Evolutionary conservation across 2,113 vertebrate genomes (phyloP).

Genomic region (Myotis yumanensis): DNA sequence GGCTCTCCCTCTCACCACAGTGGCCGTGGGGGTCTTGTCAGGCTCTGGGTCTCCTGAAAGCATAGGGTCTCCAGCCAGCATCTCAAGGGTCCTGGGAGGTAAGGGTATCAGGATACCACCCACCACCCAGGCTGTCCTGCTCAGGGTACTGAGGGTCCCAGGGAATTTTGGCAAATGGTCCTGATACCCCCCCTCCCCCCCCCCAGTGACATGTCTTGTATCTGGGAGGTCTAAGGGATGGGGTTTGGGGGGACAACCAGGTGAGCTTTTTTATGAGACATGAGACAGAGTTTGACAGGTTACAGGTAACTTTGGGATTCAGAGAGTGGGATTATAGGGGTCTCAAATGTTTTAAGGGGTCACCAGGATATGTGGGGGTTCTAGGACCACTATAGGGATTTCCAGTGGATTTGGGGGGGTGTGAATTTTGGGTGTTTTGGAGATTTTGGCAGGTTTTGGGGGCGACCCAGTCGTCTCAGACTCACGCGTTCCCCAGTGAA

Average conservation of each 20-base stretch:
- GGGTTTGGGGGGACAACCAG: not conserved
- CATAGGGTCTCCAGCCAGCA: conserved; percentile 56
- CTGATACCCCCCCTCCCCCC: not conserved
- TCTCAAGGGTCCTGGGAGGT: conserved; percentile 64
- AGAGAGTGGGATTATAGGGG: not conserved
- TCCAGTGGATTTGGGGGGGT: not conserved
- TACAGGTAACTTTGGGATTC: not conserved
- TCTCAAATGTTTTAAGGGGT: not conserved
- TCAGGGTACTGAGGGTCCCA: not conserved
- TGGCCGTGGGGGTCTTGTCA: conserved; percentile 3
- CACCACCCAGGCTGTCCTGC: not conserved
- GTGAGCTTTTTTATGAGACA: not conserved
- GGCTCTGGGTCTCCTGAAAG: conserved; percentile 44
- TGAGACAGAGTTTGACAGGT: not conserved
- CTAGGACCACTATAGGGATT: not conserved
- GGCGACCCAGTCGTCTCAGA: conserved; percentile 63
- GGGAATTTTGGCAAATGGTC: not conserved
- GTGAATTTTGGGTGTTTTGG: not conserved
- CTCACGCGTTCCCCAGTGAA: conserved; percentile 87
- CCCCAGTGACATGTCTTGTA: not conserved
- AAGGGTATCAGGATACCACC: conserved; percentile 25
- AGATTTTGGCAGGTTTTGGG: not conserved
- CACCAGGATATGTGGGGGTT: not conserved
- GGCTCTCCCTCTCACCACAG: conserved; percentile 9
- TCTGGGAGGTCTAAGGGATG: not conserved